These are phyloP conservation scores for Otolemur garnettii DNA, from an alignment of 2,113 vertebrate species.

Conservation along the genomic window DNA sequence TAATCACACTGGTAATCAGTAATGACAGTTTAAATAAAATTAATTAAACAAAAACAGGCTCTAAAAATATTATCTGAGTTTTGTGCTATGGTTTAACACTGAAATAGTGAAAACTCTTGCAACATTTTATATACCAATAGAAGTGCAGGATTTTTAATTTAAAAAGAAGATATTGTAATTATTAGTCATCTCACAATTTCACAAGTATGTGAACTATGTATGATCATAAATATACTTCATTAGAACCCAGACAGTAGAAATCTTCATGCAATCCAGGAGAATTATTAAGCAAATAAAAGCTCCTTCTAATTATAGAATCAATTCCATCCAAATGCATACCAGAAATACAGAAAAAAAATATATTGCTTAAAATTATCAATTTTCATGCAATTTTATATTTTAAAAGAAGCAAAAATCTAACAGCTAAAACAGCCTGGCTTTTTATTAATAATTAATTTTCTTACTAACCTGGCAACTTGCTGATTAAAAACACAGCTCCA, in stretches of 20 bases:
- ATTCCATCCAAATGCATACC: slow-evolving; percentile 17
- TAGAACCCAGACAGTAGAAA: slow-evolving; percentile 49
- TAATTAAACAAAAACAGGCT: slow-evolving; percentile 84
- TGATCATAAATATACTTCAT: slow-evolving; percentile 62
- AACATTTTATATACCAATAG: slow-evolving; percentile 59
- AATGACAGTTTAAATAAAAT: slow-evolving; percentile 86
- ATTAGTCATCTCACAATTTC: slow-evolving; percentile 74
- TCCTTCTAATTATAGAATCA: slow-evolving; percentile 38
- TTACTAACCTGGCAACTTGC: neutral
- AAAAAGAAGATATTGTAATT: slow-evolving; percentile 66
- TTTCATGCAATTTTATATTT: slow-evolving; percentile 39
- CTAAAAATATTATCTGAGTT: slow-evolving; percentile 66
- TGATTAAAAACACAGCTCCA: neutral
- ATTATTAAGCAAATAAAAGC: slow-evolving; percentile 54
- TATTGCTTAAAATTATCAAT: slow-evolving; percentile 3
- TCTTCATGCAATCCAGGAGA: slow-evolving; percentile 37
- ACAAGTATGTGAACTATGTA: slow-evolving; percentile 61
- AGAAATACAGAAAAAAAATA: neutral
- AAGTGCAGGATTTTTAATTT: slow-evolving; percentile 46
- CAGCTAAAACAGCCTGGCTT: neutral
- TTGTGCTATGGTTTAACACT: slow-evolving; percentile 61
- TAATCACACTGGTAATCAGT: slow-evolving; percentile 85
- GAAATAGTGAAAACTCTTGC: slow-evolving; percentile 66
- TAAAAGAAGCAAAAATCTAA: neutral
- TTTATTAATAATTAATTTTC: slow-evolving; percentile 5